These are phyloP conservation scores for Phyllotis vaccarum DNA, from an alignment of 2,797 vertebrate species.

Conservation along the genomic window DNA sequence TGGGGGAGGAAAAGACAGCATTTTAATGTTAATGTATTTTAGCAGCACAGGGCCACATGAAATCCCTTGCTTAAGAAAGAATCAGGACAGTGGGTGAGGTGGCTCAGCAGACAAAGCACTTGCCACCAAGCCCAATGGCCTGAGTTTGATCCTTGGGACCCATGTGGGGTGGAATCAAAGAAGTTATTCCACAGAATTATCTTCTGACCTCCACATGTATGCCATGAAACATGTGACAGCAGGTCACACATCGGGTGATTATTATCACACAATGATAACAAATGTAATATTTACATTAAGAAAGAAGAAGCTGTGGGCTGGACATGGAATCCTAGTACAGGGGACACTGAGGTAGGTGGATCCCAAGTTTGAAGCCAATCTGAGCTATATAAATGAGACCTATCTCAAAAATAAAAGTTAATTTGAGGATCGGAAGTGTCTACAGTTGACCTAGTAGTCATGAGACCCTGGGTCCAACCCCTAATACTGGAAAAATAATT, in stretches of 20 bases:
- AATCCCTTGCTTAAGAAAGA: slow-evolving; percentile 1
- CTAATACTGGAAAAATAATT: neutral
- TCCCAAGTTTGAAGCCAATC: neutral
- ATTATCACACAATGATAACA: neutral
- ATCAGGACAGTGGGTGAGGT: neutral
- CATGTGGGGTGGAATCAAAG: neutral
- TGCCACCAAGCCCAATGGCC: neutral
- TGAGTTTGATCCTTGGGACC: neutral
- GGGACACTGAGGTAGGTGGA: neutral
- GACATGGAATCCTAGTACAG: neutral
- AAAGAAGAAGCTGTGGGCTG: neutral
- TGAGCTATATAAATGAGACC: neutral
- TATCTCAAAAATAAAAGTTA: neutral
- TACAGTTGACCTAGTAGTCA: too few species aligned
- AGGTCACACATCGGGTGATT: neutral
- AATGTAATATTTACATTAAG: neutral
- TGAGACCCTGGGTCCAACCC: neutral
- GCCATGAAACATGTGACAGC: neutral
- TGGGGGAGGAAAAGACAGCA: neutral
- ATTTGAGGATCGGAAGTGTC: neutral
- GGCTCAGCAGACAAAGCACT: too few species aligned
- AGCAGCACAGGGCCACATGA: neutral
- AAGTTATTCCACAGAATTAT: too few species aligned
- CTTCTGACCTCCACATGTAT: neutral
- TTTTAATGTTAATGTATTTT: neutral